Evolutionary conservation across 2,888 invertebrate species (phyloP).

Genomic region (Isotomurus palustris): DNA sequence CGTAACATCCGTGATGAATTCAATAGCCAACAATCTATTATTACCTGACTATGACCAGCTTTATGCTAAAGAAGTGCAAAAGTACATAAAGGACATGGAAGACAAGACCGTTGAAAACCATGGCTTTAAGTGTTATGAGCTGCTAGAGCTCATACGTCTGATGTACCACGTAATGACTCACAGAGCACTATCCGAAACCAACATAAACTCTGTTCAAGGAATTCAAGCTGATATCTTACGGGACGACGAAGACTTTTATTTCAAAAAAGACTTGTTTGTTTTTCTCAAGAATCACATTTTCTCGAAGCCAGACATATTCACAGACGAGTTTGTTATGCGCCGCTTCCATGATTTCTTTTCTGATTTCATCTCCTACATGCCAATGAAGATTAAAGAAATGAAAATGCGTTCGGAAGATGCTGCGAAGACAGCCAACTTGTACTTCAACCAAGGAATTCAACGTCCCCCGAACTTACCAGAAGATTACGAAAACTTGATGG

Average conservation of each 20-base stretch:
- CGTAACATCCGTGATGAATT: slow-evolving; percentile 25
- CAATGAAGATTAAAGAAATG: slow-evolving; percentile 79
- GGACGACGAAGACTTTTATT: slow-evolving; percentile 37
- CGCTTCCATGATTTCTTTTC: slow-evolving; percentile 79
- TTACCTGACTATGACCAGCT: slow-evolving; percentile 23
- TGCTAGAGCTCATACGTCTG: slow-evolving; percentile 37
- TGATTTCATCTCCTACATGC: slow-evolving; percentile 89
- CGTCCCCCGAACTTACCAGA: slow-evolving; percentile 61
- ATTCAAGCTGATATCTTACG: background rate
- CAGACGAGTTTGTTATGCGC: slow-evolving; percentile 65
- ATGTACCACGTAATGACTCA: slow-evolving; percentile 29
- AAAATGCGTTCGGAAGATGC: slow-evolving; percentile 83
- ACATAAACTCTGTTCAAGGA: slow-evolving; percentile 11
- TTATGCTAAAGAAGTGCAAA: slow-evolving; percentile 36
- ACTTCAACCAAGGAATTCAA: slow-evolving; percentile 51
- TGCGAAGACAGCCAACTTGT: slow-evolving; percentile 70
- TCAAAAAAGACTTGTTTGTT: slow-evolving; percentile 38
- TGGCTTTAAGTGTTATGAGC: slow-evolving; percentile 36
- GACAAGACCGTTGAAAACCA: slow-evolving; percentile 13
- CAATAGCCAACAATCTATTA: slow-evolving; percentile 28
- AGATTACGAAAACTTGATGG: slow-evolving; percentile 78
- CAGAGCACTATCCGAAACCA: slow-evolving; percentile 24
- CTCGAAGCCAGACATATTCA: slow-evolving; percentile 15
- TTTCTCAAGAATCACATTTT: slow-evolving; percentile 38
- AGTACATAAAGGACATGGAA: slow-evolving; percentile 32